Percentiles rank a stretch among this genome's conserved stretches.
Evolutionary conservation across 1,140 invertebrate species (phyloP).

Genomic region (Metopolophium dirhodum): DNA sequence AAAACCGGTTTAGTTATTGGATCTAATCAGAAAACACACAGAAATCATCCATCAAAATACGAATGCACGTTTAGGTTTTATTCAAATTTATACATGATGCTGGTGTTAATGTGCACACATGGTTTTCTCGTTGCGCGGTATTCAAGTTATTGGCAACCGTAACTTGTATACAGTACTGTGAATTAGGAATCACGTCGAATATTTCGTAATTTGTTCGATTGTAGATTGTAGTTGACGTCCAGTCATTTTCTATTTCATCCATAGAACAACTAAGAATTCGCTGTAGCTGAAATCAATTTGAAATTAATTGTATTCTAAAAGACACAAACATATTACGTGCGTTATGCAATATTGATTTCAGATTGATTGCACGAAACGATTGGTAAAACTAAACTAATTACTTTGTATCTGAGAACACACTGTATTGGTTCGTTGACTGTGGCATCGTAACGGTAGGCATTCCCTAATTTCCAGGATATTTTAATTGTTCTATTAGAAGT

Average conservation of each 20-base stretch:
- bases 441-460: no score
- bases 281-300: background rate
- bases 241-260: background rate
- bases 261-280: conserved; percentile 14
- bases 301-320: background rate
- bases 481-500: background rate
- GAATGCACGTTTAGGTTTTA: background rate
- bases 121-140: background rate
- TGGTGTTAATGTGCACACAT: background rate
- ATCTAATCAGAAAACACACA: background rate
- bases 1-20: background rate
- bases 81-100: background rate
- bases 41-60: background rate
- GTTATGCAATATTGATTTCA: no score
- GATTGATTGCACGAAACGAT: no score
- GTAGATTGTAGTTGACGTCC: background rate
- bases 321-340: no score
- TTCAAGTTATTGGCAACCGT: background rate
- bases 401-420: background rate
- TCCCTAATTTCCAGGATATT: background rate
- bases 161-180: conserved; percentile 1
- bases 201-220: conserved; percentile 11
- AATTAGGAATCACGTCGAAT: background rate
- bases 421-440: background rate
- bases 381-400: background rate